These are phyloP conservation scores for Sitobion miscanthi DNA, from an alignment of 1,140 invertebrate genomes.

Conservation along the genomic window DNA sequence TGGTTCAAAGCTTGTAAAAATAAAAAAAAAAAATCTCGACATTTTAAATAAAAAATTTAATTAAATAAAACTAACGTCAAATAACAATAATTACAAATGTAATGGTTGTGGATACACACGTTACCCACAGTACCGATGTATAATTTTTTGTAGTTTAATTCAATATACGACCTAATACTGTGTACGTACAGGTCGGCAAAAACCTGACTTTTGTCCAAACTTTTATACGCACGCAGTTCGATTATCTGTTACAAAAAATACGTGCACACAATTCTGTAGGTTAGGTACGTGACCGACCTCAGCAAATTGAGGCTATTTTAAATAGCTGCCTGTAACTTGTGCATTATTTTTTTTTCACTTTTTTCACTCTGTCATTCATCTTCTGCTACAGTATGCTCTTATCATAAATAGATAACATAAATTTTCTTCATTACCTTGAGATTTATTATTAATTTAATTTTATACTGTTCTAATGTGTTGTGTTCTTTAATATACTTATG, in stretches of 20 bases:
- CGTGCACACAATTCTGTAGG: too few relatives aligned
- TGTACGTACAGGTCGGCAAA: neutral
- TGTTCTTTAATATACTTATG: neutral
- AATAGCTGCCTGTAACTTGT: neutral
- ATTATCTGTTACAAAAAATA: neutral
- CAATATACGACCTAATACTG: neutral
- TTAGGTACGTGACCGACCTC: too few relatives aligned
- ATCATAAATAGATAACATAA: neutral
- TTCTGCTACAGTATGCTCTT: neutral
- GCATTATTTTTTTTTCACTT: neutral
- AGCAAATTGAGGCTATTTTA: neutral
- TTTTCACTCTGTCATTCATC: neutral
- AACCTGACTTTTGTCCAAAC: neutral
- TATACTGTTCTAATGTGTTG: neutral
- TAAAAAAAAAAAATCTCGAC: too few relatives aligned
- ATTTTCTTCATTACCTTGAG: neutral
- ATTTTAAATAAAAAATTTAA: neutral
- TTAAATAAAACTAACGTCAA: too few relatives aligned
- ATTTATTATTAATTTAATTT: neutral
- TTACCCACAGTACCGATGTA: neutral
- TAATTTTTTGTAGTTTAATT: neutral
- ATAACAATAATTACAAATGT: neutral
- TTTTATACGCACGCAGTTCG: neutral
- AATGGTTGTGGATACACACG: neutral
- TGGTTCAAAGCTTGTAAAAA: neutral